Evolutionary conservation across 1,140 invertebrate genomes (phyloP).

Genomic region (Drosophila funebris): DNA sequence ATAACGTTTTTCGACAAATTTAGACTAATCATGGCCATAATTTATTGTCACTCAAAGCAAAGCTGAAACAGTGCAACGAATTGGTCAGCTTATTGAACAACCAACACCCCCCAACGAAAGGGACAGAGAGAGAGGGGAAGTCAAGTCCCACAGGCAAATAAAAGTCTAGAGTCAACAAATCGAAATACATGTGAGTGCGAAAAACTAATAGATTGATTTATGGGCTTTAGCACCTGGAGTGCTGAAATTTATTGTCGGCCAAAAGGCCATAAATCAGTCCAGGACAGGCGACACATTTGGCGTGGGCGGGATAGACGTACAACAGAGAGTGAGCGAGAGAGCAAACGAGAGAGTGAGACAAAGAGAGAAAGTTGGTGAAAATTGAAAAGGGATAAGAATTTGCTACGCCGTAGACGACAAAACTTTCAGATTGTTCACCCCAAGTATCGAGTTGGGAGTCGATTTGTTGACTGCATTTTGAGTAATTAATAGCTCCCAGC

Average conservation of each 20-base stretch:
- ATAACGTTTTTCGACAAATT: constrained; percentile 54
- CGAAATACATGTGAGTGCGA: constrained; percentile 72
- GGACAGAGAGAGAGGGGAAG: neutral
- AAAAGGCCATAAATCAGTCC: constrained; percentile 65
- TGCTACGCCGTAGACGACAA: constrained; percentile 35
- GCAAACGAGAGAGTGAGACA: neutral
- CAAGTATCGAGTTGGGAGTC: neutral
- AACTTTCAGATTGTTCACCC: neutral
- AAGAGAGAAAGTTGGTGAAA: constrained; percentile 48
- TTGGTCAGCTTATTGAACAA: constrained; percentile 20
- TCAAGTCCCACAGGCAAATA: constrained; percentile 35
- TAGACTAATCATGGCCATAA: constrained; percentile 79
- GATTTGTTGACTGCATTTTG: constrained; percentile 46
- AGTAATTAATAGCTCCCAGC: constrained; percentile 79
- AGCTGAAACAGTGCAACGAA: constrained; percentile 66
- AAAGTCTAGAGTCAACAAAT: constrained; percentile 70
- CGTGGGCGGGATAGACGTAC: constrained; percentile 27
- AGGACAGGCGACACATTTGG: constrained; percentile 52
- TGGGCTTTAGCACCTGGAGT: constrained; percentile 72
- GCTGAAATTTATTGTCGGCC: constrained; percentile 75
- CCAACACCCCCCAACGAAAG: neutral
- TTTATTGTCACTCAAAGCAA: constrained; percentile 75
- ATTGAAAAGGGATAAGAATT: constrained; percentile 77
- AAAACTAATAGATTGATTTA: constrained; percentile 82
- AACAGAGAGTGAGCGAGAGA: neutral